Percentiles rank a stretch among this genome's conserved stretches.
Evolutionary conservation across 2,888 invertebrate species (phyloP).

Genomic region (Portevinia maculata): DNA sequence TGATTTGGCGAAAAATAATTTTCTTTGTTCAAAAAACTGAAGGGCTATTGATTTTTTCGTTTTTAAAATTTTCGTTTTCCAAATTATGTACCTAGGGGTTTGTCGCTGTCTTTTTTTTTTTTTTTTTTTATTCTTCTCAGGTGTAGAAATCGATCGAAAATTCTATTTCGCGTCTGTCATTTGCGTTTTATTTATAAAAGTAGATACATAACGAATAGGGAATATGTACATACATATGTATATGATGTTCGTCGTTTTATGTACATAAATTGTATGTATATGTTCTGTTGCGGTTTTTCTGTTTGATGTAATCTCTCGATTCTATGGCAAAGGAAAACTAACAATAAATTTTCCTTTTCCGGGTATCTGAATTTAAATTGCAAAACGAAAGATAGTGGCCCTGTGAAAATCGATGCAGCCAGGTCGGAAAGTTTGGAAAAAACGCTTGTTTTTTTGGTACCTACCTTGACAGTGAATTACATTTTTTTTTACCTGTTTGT

Average conservation of each 20-base stretch:
- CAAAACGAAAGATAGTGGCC: background rate
- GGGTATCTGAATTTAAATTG: conserved; percentile 27
- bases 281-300: conserved; percentile 52
- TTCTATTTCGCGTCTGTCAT: conserved; percentile 74
- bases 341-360: conserved; percentile 52
- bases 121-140: conserved; percentile 20
- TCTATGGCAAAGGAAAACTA: conserved; percentile 17
- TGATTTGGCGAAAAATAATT: conserved; percentile 17
- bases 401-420: too few species aligned
- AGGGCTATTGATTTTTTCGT: background rate
- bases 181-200: conserved; percentile 65
- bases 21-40: background rate
- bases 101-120: background rate
- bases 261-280: conserved; percentile 6
- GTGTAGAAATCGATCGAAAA: conserved; percentile 78
- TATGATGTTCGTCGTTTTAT: conserved; percentile 45
- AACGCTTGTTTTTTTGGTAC: background rate
- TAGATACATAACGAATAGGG: conserved; percentile 23
- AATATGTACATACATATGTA: conserved; percentile 6
- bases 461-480: background rate
- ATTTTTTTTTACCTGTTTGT: background rate
- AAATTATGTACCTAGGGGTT: background rate
- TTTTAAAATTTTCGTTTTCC: background rate
- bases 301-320: conserved; percentile 55
- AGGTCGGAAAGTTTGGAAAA: background rate